These are phyloP conservation scores for Pseudomyrmex pallidus DNA, from an alignment of 1,140 invertebrate species.

Conservation along the genomic window DNA sequence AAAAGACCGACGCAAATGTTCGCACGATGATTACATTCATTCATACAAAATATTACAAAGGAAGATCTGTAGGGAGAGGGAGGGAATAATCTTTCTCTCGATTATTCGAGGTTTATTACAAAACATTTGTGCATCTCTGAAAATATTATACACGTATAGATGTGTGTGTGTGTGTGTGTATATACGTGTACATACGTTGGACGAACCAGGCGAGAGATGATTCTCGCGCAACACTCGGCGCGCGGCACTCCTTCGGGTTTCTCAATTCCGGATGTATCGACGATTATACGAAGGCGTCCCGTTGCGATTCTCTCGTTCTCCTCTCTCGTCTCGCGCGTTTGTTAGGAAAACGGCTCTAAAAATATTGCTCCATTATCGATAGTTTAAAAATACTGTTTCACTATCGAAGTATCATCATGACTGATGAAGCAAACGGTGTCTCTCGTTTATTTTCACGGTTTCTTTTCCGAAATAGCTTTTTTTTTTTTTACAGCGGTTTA, in stretches of 20 bases:
- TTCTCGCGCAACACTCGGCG: constrained; percentile 25
- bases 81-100: too few species aligned
- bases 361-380: constrained; percentile 37
- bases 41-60: neutral
- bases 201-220: constrained; percentile 49
- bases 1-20: too few species aligned
- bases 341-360: neutral
- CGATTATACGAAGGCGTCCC: constrained; percentile 58
- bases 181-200: neutral
- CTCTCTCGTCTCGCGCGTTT: constrained; percentile 14
- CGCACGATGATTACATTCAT: neutral
- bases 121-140: too few species aligned
- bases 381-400: constrained; percentile 31
- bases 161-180: neutral
- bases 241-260: constrained; percentile 65
- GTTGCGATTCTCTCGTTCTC: constrained; percentile 33
- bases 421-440: constrained; percentile 23
- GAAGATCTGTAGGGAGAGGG: too few species aligned
- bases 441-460: too few species aligned
- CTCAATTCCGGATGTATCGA: constrained; percentile 70
- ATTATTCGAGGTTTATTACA: neutral
- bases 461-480: too few species aligned
- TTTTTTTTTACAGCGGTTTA: too few species aligned
- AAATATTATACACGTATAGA: neutral
- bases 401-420: neutral